These are phyloP conservation scores for Oncorhynchus masou DNA, from an alignment of 2,113 vertebrate species.

Conservation along the genomic window DNA sequence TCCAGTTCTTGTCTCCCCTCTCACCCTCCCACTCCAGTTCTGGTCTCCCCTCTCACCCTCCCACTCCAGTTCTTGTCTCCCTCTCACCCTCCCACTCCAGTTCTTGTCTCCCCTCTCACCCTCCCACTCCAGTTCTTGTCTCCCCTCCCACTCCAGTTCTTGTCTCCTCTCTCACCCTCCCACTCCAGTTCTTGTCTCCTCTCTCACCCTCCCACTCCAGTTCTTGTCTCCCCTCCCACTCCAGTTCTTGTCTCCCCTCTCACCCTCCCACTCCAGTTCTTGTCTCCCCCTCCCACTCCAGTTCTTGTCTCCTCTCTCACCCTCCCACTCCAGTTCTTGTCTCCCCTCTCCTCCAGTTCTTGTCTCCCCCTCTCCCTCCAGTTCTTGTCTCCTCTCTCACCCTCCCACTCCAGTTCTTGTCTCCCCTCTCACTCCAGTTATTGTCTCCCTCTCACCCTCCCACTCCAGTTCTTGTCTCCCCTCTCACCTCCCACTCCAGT, in stretches of 20 bases:
- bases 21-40: background rate
- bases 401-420: no score
- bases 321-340: background rate
- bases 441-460: background rate
- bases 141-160: no score
- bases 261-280: no score
- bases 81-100: no score
- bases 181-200: no score
- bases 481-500: no score
- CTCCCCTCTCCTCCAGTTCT: background rate
- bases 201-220: background rate
- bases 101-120: slow-evolving; percentile 51
- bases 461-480: no score
- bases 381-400: slow-evolving; percentile 41
- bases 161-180: no score
- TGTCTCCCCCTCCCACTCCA: no score
- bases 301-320: background rate
- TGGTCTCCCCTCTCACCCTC: background rate
- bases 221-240: no score
- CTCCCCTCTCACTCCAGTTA: no score
- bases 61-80: no score
- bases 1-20: background rate
- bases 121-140: slow-evolving; percentile 79
- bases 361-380: slow-evolving; percentile 80
- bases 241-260: background rate